Evolutionary conservation across 2,113 vertebrate genomes (phyloP).

Genomic region (Phaethornis superciliosus): DNA sequence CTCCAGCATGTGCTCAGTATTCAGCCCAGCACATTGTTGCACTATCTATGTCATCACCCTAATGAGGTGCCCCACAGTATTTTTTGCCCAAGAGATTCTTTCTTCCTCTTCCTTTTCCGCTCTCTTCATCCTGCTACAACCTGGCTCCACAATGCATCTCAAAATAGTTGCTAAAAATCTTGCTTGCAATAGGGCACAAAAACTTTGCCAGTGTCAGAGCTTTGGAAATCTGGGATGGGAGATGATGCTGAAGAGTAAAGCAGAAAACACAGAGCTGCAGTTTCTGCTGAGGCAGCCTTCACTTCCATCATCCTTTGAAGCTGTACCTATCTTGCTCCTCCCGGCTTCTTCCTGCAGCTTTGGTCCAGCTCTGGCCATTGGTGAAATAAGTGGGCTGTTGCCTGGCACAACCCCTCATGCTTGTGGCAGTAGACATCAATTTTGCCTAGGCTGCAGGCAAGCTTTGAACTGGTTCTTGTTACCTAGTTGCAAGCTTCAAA

Average conservation of each 20-base stretch:
- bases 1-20: not conserved
- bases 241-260: not conserved
- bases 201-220: not conserved
- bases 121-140: not conserved
- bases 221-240: not conserved
- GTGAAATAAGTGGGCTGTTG: not conserved
- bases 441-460: not conserved
- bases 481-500: not conserved
- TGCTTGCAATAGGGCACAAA: not conserved
- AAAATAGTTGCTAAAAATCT: not conserved
- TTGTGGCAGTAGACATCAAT: not conserved
- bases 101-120: not conserved
- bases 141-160: not conserved
- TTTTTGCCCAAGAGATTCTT: not conserved
- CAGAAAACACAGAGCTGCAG: not conserved
- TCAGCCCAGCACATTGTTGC: not conserved
- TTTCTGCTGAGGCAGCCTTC: not conserved
- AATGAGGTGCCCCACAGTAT: not conserved
- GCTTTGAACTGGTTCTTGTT: not conserved
- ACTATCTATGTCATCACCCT: rapidly evolving
- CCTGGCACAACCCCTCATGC: not conserved
- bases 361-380: not conserved
- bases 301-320: not conserved
- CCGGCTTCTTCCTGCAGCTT: not conserved
- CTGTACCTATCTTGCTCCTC: not conserved